phyloP scores from a whole-genome alignment of 2,797 vertebrate genomes.

The Liparis tanakae region DNA sequence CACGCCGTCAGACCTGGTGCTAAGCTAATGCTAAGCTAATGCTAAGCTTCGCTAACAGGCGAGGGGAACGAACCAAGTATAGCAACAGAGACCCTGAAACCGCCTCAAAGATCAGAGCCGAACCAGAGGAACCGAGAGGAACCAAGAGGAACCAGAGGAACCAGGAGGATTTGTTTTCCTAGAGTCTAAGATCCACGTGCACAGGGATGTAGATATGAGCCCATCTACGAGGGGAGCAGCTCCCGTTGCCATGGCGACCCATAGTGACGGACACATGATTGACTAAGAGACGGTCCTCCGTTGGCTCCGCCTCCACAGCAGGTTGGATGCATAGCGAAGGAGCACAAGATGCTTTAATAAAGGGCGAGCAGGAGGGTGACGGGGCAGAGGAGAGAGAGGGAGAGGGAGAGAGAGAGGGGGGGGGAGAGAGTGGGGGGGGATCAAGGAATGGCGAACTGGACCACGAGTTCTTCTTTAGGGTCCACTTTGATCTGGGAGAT shows the following conservation, averaged over 20 bases:
- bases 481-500: slow-evolving; percentile 98
- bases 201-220: slow-evolving; percentile 35
- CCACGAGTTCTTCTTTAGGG: slow-evolving; percentile 96
- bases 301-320: slow-evolving; percentile 56
- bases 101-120: slow-evolving; percentile 4
- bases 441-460: slow-evolving; percentile 98
- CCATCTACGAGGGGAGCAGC: slow-evolving; percentile 15
- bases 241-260: slow-evolving; percentile 19
- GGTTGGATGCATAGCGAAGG: slow-evolving; percentile 58
- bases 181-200: slow-evolving; percentile 20
- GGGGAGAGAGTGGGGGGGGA: slow-evolving; percentile 39
- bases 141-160: background rate
- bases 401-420: slow-evolving; percentile 56
- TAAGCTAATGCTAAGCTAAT: too few relatives aligned
- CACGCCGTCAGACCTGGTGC: slow-evolving; percentile 17
- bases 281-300: slow-evolving; percentile 38
- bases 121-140: background rate
- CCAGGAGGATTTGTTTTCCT: too few relatives aligned
- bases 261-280: slow-evolving; percentile 21
- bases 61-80: slow-evolving; percentile 14
- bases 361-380: slow-evolving; percentile 56
- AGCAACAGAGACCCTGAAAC: slow-evolving; percentile 29
- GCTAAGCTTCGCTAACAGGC: too few relatives aligned
- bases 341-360: slow-evolving; percentile 65
- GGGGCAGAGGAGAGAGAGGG: slow-evolving; percentile 63